phyloP scores from a whole-genome alignment of 2,113 vertebrate species.

The Stomatorhinus ivindoensis region DNA sequence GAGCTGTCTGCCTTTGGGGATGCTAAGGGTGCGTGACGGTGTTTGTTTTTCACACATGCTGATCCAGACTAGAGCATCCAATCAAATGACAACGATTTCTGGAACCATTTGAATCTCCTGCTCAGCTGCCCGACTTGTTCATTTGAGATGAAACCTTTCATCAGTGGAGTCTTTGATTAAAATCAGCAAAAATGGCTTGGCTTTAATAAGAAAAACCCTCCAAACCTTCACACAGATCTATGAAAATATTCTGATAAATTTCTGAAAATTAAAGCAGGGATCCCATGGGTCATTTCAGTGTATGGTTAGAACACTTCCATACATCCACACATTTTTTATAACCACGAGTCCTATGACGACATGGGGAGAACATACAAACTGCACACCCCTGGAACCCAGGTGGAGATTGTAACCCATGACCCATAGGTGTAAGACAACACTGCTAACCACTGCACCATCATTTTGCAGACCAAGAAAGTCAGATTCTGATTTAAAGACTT shows the following conservation, averaged over 20 bases:
- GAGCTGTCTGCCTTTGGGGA: background rate
- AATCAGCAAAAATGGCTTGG: background rate
- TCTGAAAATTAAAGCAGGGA: background rate
- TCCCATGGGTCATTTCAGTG: background rate
- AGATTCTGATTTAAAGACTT: background rate
- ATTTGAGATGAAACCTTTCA: background rate
- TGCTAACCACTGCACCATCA: background rate
- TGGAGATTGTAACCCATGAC: background rate
- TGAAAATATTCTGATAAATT: background rate
- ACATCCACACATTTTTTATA: background rate
- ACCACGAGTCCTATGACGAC: background rate
- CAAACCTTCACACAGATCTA: background rate
- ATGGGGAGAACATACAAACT: background rate
- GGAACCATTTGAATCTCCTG: background rate
- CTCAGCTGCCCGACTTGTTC: background rate
- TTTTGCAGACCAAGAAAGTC: background rate
- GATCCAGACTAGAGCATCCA: background rate
- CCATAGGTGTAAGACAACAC: background rate
- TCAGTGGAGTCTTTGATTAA: background rate
- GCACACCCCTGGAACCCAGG: background rate
- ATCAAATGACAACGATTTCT: background rate
- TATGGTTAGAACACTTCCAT: background rate
- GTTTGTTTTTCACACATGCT: background rate
- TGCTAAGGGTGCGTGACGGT: background rate
- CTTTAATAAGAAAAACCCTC: background rate